phyloP scores from a whole-genome alignment of 2,888 invertebrate genomes.

The Eupsilia transversa region DNA sequence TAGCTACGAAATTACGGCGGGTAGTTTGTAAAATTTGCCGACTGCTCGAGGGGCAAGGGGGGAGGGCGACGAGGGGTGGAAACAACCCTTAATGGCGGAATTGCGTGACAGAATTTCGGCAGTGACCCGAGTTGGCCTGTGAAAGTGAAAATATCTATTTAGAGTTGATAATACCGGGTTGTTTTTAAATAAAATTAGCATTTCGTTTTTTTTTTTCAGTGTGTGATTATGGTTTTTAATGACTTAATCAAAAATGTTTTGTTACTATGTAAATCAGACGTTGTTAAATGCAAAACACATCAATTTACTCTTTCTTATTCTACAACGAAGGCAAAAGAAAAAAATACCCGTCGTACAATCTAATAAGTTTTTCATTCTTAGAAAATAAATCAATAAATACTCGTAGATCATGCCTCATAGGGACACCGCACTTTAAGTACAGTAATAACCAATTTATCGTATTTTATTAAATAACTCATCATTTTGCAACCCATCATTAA shows the following conservation, averaged over 20 bases:
- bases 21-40: slow-evolving; percentile 89
- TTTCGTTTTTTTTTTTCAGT: slow-evolving; percentile 22
- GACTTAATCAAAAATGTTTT: slow-evolving; percentile 33
- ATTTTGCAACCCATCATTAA: slow-evolving; percentile 16
- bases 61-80: slow-evolving; percentile 69
- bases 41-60: slow-evolving; percentile 65
- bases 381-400: not conserved
- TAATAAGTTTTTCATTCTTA: not conserved
- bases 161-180: slow-evolving; percentile 77
- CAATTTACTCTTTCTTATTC: not conserved
- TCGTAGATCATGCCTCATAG: not conserved
- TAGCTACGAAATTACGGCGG: slow-evolving; percentile 84
- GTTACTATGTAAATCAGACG: slow-evolving; percentile 11
- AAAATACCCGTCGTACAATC: not conserved
- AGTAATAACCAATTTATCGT: slow-evolving; percentile 10
- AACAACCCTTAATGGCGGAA: slow-evolving; percentile 89
- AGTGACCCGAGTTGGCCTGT: slow-evolving; percentile 88
- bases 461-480: slow-evolving; percentile 7
- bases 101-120: slow-evolving; percentile 91
- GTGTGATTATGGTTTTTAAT: slow-evolving; percentile 36
- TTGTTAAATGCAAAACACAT: not conserved
- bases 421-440: not conserved
- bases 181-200: slow-evolving; percentile 33
- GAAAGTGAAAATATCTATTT: slow-evolving; percentile 89
- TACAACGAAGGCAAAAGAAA: not conserved